Evolutionary conservation across 2,888 invertebrate species (phyloP), one percentile per base, ranked within the genome.

Genomic region (Dinocampus coccinellae): DNA sequence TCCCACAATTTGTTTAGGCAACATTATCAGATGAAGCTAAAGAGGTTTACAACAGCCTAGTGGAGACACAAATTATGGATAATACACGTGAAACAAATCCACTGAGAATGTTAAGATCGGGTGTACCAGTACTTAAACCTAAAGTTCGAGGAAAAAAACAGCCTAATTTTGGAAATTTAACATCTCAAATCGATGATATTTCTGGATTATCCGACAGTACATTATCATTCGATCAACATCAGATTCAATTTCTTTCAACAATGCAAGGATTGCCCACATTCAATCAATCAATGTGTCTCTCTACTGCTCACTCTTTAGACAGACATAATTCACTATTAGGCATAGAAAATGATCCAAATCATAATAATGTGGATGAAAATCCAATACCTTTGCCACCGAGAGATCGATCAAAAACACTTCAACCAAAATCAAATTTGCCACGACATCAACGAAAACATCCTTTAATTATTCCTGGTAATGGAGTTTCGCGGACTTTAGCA

Each of bases 21-120:
- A 93, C 93, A 33, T 90, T 97, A 80, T 95, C 95, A 20, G 94
- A 94, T 82, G 96, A 97, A 87, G 95, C 97, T 60, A 96, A 96
- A 84, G 92, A 95, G 83, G 98, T 97, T 0, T 99, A 99, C 89
- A 94, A 95, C 83, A 94, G 95, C 80, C 90, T 99, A 65, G 96
- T 99, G 68, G 97, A 97, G 84, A 88, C 89, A 77, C 88, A 89
- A 4, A 72, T 81, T 80, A 77, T 84, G 65, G 87, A 86, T 78
- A 82, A 77, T 10, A 71, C 88, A 70, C 73, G 84, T 2, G 87
- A 87, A 26, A 84, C 87, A 26, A 93, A 93, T 85, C 93, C 93
- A 0, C 86, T 93, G 78, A 88, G 92, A 77, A 91, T 93, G 90
- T 87, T 93, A 68, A 89, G 92, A 47, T 90, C 91, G 10, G 91